phyloP scores from a whole-genome alignment of 2,888 invertebrate species.

The Sialis fuliginosa region DNA sequence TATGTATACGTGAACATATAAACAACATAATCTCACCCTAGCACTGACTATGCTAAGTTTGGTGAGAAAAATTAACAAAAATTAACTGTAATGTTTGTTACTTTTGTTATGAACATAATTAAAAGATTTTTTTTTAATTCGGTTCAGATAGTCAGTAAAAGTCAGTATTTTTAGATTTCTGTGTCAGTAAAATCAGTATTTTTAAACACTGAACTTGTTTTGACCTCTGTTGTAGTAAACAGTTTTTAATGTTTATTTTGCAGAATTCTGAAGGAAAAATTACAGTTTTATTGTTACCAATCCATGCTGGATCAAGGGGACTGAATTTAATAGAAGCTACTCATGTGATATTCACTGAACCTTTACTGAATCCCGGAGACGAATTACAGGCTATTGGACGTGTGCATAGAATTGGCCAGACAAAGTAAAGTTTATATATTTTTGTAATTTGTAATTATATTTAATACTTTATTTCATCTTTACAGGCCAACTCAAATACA shows the following conservation, averaged over 20 bases:
- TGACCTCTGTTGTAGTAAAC: too few relatives aligned
- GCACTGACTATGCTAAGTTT: too few relatives aligned
- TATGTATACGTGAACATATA: too few relatives aligned
- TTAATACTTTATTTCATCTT: constrained; percentile 9
- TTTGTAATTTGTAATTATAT: constrained; percentile 1
- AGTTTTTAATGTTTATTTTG: background rate
- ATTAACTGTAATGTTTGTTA: too few relatives aligned
- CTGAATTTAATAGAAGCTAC: constrained; percentile 63
- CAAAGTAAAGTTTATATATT: constrained; percentile 26
- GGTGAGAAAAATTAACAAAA: too few relatives aligned
- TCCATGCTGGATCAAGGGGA: constrained; percentile 55
- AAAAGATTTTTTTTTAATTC: too few relatives aligned
- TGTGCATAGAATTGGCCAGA: constrained; percentile 65
- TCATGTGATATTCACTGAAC: constrained; percentile 58
- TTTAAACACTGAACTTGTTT: too few relatives aligned
- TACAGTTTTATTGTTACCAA: constrained; percentile 45
- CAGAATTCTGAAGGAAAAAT: constrained; percentile 25
- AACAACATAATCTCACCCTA: too few relatives aligned
- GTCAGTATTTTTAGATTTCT: too few relatives aligned
- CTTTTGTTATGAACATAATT: too few relatives aligned
- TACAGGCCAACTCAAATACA: constrained; percentile 46
- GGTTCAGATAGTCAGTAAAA: too few relatives aligned
- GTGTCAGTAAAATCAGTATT: too few relatives aligned
- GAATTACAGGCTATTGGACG: constrained; percentile 63
- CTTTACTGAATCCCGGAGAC: constrained; percentile 50